A percentile compares a stretch with the other conserved stretches of the same genome.
phyloP scores from a whole-genome alignment of 2,113 vertebrate species.

The Trematomus loennbergii region DNA sequence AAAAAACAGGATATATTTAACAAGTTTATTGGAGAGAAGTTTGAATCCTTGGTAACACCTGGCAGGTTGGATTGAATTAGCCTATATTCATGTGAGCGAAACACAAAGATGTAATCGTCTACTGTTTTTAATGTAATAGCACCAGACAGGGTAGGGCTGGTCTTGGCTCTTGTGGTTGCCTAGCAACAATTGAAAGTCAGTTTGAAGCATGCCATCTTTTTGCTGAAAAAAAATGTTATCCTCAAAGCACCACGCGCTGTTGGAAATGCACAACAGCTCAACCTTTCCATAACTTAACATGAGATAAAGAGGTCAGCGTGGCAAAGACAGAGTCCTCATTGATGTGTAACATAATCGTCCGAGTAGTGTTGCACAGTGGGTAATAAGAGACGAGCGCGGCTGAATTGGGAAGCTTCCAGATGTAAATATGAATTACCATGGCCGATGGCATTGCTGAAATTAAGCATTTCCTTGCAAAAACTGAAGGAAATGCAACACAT shows the following conservation, averaged over 20 bases:
- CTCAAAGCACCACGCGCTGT: slow-evolving; percentile 48
- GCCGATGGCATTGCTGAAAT: slow-evolving; percentile 31
- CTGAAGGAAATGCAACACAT: slow-evolving; percentile 5
- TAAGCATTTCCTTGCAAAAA: slow-evolving; percentile 20
- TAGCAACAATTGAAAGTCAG: slow-evolving; percentile 72
- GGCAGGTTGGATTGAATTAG: background rate
- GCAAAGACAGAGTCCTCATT: slow-evolving; percentile 34
- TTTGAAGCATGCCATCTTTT: slow-evolving; percentile 49
- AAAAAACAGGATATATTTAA: background rate
- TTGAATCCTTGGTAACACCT: slow-evolving; percentile 3
- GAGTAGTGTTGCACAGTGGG: slow-evolving; percentile 17
- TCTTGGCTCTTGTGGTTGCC: slow-evolving; percentile 72
- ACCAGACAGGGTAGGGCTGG: slow-evolving; percentile 43
- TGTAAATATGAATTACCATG: slow-evolving; percentile 32
- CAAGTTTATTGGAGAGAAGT: background rate
- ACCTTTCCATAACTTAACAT: slow-evolving; percentile 16
- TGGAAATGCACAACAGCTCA: slow-evolving; percentile 31
- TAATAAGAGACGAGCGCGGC: slow-evolving; percentile 38
- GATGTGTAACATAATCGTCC: slow-evolving; percentile 33
- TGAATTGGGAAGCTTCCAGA: slow-evolving; percentile 42
- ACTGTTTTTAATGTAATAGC: slow-evolving; percentile 44
- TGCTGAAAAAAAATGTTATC: slow-evolving; percentile 62
- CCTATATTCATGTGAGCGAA: slow-evolving; percentile 22
- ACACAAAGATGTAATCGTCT: slow-evolving; percentile 24
- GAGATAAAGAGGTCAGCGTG: slow-evolving; percentile 45